A percentile compares a stretch with the other conserved stretches of the same genome.
phyloP scores from a whole-genome alignment of 2,113 vertebrate species.

The Thamnophis sirtalis region DNA sequence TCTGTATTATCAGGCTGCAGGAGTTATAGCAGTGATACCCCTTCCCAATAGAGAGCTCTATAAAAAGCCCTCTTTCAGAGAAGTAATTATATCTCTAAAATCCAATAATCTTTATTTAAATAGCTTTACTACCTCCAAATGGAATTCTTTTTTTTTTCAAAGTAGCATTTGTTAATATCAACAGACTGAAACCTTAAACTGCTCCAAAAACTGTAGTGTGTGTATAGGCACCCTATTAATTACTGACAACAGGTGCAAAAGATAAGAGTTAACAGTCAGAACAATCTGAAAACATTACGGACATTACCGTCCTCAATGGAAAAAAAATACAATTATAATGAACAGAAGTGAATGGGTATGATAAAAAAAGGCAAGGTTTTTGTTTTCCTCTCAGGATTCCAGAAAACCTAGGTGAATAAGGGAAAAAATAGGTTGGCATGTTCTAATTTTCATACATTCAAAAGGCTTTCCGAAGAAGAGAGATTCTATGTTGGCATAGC shows the following conservation, averaged over 20 bases:
- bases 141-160: background rate
- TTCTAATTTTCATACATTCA: background rate
- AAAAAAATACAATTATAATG: background rate
- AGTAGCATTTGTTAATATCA: conserved; percentile 12
- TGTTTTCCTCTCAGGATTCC: background rate
- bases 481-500: background rate
- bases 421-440: background rate
- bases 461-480: background rate
- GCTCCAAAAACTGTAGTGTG: background rate
- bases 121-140: conserved; percentile 33
- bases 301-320: background rate
- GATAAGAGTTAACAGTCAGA: background rate
- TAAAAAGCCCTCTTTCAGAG: conserved; percentile 14
- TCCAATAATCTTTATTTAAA: conserved; percentile 18
- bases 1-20: background rate
- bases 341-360: background rate
- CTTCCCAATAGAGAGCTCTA: background rate
- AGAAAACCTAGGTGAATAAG: background rate
- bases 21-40: background rate
- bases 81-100: conserved; percentile 38
- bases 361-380: background rate
- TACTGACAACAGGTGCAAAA: background rate
- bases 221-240: background rate
- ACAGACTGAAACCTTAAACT: conserved; percentile 13
- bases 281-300: background rate